phyloP scores from a whole-genome alignment of 2,888 invertebrate species.

The Xestia ashworthii region DNA sequence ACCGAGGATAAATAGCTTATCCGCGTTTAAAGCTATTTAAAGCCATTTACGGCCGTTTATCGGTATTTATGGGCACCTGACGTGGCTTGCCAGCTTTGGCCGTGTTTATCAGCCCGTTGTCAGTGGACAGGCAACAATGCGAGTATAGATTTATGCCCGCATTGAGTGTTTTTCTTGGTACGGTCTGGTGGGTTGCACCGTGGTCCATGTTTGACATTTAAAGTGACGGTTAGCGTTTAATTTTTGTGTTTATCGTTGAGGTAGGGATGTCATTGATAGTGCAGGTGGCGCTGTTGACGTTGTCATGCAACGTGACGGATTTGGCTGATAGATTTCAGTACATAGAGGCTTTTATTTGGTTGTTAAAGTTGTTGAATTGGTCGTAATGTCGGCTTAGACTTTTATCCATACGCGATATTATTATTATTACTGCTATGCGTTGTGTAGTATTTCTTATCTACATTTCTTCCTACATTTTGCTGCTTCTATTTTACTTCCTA shows the following conservation, averaged over 20 bases:
- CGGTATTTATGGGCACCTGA: conserved; percentile 76
- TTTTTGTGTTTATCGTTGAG: conserved; percentile 33
- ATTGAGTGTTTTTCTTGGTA: conserved; percentile 83
- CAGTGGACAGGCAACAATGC: conserved; percentile 73
- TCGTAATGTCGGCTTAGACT: neutral
- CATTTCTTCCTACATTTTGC: neutral
- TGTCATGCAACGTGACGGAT: conserved; percentile 41
- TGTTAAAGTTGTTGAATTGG: conserved; percentile 16
- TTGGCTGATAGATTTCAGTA: conserved; percentile 36
- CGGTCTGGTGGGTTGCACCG: conserved; percentile 66
- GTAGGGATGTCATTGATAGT: conserved; percentile 29
- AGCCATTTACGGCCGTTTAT: conserved; percentile 70
- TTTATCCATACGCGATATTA: neutral
- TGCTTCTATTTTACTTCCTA: neutral
- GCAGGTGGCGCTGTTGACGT: conserved; percentile 28
- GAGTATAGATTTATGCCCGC: conserved; percentile 78
- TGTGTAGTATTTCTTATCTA: neutral
- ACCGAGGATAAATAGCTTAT: conserved; percentile 67
- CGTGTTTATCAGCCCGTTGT: conserved; percentile 79
- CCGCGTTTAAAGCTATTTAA: conserved; percentile 73
- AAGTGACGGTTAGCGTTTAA: conserved; percentile 45
- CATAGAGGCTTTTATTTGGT: conserved; percentile 17
- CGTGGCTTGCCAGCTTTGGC: conserved; percentile 72
- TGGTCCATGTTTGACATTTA: conserved; percentile 21
- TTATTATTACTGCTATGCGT: neutral